Evolutionary conservation across 2,888 invertebrate genomes (phyloP).

Genomic region (Anticlea derivata): DNA sequence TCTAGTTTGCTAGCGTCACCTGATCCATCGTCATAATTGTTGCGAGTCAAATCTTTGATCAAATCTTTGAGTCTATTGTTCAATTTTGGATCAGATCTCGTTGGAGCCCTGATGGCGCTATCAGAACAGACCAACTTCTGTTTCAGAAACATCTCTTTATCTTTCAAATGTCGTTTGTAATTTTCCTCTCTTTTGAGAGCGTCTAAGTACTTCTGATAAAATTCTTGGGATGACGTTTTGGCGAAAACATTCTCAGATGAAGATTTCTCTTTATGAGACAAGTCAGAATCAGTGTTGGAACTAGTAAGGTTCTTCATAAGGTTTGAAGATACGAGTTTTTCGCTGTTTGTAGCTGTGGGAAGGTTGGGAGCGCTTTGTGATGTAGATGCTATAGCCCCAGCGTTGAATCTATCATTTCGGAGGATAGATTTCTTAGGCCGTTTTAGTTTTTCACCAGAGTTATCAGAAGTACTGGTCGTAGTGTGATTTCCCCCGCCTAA

Average conservation of each 20-base stretch:
- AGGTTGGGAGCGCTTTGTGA: slow-evolving; percentile 77
- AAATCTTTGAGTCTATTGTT: slow-evolving; percentile 63
- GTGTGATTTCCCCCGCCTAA: slow-evolving; percentile 48
- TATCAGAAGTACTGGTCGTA: slow-evolving; percentile 74
- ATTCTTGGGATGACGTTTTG: slow-evolving; percentile 70
- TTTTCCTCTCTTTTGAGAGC: slow-evolving; percentile 67
- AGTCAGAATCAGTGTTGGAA: slow-evolving; percentile 66
- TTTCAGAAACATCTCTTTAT: slow-evolving; percentile 72
- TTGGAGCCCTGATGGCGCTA: slow-evolving; percentile 48
- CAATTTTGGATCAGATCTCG: slow-evolving; percentile 46
- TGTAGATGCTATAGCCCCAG: slow-evolving; percentile 64
- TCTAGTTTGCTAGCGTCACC: slow-evolving; percentile 77
- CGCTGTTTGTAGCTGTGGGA: slow-evolving; percentile 52
- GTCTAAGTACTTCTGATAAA: slow-evolving; percentile 70
- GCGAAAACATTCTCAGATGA: slow-evolving; percentile 57
- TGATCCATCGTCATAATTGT: slow-evolving; percentile 74
- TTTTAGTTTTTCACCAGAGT: slow-evolving; percentile 49
- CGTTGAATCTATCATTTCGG: slow-evolving; percentile 65
- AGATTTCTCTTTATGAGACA: slow-evolving; percentile 60
- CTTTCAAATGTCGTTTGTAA: slow-evolving; percentile 67
- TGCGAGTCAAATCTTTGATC: slow-evolving; percentile 73
- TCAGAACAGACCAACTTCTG: slow-evolving; percentile 69
- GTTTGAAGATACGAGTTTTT: slow-evolving; percentile 46
- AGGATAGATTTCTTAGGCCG: slow-evolving; percentile 74
- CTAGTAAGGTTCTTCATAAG: slow-evolving; percentile 42